Conservation (phyloP, 2,113 vertebrate genomes). For the Choloepus hoffmanni region DNA sequence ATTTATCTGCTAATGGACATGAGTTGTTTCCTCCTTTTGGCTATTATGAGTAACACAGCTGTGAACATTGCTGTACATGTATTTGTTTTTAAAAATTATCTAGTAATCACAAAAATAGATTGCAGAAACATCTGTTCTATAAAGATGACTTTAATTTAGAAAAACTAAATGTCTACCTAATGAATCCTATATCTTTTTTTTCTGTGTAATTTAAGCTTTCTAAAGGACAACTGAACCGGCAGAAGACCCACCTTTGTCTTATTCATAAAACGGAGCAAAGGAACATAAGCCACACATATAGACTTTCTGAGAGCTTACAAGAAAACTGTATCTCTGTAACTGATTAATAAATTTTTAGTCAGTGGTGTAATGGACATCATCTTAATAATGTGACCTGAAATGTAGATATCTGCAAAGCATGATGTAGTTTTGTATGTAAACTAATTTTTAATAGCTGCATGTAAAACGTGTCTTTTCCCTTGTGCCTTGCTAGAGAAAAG, state of each 20-base stretch:
- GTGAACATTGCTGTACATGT: too few species aligned
- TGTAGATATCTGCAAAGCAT: neutral
- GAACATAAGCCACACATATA: neutral
- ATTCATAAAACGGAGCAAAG: neutral
- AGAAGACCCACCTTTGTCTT: conserved; percentile 10
- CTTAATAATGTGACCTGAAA: neutral
- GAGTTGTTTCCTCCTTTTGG: too few species aligned
- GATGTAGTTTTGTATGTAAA: neutral
- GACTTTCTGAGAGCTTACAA: neutral
- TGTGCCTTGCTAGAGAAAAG: neutral
- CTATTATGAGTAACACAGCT: too few species aligned
- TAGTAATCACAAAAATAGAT: neutral
- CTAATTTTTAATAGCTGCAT: conserved; percentile 17
- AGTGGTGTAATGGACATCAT: neutral
- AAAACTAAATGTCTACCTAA: neutral
- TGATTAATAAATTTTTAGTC: conserved; percentile 36
- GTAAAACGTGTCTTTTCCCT: neutral
- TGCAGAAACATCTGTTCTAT: neutral
- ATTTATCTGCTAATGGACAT: too few species aligned
- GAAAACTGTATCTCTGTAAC: neutral
- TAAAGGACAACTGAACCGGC: neutral
- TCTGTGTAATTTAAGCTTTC: conserved; percentile 38
- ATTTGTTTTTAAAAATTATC: neutral
- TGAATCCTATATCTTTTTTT: neutral
- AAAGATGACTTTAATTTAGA: neutral